Evolutionary conservation across 2,888 invertebrate genomes (phyloP), one percentile per base, ranked within the genome.

Genomic region (Drosophila dives): DNA sequence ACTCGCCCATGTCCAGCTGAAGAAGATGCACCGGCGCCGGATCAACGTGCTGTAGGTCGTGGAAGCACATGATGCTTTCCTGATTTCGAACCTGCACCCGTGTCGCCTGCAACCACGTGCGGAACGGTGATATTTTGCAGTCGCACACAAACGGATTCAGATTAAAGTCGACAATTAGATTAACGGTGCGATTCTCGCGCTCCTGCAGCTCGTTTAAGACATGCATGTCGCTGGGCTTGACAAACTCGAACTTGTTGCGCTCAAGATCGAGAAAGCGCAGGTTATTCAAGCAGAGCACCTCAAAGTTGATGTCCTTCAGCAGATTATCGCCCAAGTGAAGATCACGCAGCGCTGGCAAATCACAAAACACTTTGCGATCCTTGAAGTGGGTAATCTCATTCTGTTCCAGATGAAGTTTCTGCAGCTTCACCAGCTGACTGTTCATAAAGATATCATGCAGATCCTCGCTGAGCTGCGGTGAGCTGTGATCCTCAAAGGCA

Each of bases 401-500:
- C 83, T 96, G 96, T 85, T 96, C 96, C 82, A 97, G 91, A 91
- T 97, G 96, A 2, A 97, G 91, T 87, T 96, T 96, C 75, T 94
- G 94, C 75, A 97, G 91, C 72, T 94, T 94, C 1, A 94, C 94
- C 73, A 96, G 90, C 86, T 95, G 95, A 79, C 96, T 95, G 77
- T 95, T 95, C 10, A 95, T 94, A 86, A 96, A 96, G 65, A 96
- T 95, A 80, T 95, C 95, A 79, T 95, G 95, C n/a, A 96, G 92
- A 85, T 96, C 95, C 68, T 94, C 93, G 48, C 95, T 95, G 56
- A 96, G 89, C 54, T 94, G 94, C 0, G 94, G 94, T 34, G 94
- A 94, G 1, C 94, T 94, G 65, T 95, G 95, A 83, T 95, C 95
- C 70, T 95, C 95, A 89, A 97, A 96, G 0, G 96, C 96, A 86